phyloP scores from a whole-genome alignment of 1,140 invertebrate species.

The Thaumetopoea pityocampa region DNA sequence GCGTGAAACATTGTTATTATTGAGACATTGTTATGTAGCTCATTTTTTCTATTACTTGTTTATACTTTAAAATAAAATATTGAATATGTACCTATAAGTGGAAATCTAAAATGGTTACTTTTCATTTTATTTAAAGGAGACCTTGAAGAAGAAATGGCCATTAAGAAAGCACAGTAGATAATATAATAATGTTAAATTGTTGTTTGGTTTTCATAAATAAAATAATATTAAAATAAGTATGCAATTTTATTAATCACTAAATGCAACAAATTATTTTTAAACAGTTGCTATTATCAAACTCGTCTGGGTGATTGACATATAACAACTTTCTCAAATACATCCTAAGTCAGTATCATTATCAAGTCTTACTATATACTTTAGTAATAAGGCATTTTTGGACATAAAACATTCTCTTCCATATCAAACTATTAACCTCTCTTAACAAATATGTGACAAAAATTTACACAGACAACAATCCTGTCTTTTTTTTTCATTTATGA shows the following conservation, averaged over 20 bases:
- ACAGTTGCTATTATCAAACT: constrained; percentile 60
- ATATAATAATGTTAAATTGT: not conserved
- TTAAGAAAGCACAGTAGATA: constrained; percentile 17
- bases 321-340: constrained; percentile 61
- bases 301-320: constrained; percentile 49
- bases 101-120: not conserved
- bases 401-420: constrained; percentile 71
- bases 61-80: not conserved
- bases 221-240: constrained; percentile 62
- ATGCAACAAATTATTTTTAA: constrained; percentile 74
- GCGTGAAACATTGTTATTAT: too few relatives aligned
- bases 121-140: constrained; percentile 22
- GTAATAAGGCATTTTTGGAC: constrained; percentile 73
- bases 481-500: constrained; percentile 45
- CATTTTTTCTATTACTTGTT: not conserved
- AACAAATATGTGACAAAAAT: constrained; percentile 65
- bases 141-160: constrained; percentile 17
- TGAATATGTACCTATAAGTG: not conserved
- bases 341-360: constrained; percentile 74
- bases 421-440: constrained; percentile 73
- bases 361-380: constrained; percentile 70
- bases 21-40: constrained; percentile 7
- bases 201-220: constrained; percentile 5
- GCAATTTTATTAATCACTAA: constrained; percentile 75
- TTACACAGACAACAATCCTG: constrained; percentile 50